Evolutionary conservation across 2,113 vertebrate genomes (phyloP), one percentile per base, ranked within the genome.

Genomic region (Bubo bubo): DNA sequence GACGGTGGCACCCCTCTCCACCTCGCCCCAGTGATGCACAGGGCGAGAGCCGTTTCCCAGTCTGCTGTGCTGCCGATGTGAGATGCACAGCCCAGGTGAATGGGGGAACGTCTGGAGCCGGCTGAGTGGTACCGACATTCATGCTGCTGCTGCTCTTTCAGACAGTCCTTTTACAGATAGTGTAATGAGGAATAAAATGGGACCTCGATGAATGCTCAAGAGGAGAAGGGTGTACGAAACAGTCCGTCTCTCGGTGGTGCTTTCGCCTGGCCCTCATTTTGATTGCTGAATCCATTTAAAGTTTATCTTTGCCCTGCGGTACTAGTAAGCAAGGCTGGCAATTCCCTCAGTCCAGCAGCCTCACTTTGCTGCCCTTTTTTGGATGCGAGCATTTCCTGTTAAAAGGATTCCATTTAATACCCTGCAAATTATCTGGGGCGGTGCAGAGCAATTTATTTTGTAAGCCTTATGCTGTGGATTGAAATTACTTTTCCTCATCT

Each of bases 361-460:
- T 79, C 47, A 23, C 55, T 91, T 75, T 68, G 68, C 81, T 97
- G 62, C 70, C 73, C 64, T 79, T 87, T 91, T 81, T 95, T 66
- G 66, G 63, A 70, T 79, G 58, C 5, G 4, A 97, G 70, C 27
- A 0, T 93, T 94, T 95, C 72, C 72, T 58, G 79, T 86, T 96
- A 95, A 92, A 97, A 96, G 91, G 90, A 97, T 96, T 94, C 84
- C 50, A 71, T 93, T 96, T 97, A 95, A 97, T 95, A 95, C 84
- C 87, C 86, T 96, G 94, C 34, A 95, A 97, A 97, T 97, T 96
- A 96, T 95, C 95, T 90, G 39, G 93, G 86, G 72, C 88, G 94
- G 67, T 95, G 96, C 86, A 91, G 86, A 94, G 83, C 35, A 52
- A 97, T 97, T 97, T 96, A 95, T 97, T 97, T 83, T 86, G 83